These are phyloP conservation scores for Nerophis ophidion DNA, from an alignment of 2,113 vertebrate species.

Conservation along the genomic window DNA sequence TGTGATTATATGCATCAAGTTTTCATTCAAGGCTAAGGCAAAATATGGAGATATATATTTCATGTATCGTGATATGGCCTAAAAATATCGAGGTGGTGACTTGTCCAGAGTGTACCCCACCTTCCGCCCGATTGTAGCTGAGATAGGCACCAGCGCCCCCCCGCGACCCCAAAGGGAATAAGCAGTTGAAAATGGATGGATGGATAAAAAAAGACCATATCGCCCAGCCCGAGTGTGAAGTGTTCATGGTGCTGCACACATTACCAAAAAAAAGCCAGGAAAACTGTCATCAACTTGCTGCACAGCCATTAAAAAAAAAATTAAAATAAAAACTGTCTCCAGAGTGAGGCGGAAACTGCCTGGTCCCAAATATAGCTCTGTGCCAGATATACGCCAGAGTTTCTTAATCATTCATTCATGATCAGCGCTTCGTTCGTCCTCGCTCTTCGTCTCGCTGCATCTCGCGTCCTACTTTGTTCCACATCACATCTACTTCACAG, in stretches of 20 bases:
- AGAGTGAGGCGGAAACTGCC: conserved; percentile 25
- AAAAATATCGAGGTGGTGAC: no score
- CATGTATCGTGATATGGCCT: no score
- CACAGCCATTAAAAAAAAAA: conserved; percentile 2
- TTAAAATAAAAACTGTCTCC: conserved; percentile 1
- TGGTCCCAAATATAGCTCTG: conserved; percentile 24
- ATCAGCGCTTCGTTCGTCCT: conserved; percentile 8
- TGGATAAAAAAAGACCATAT: no score
- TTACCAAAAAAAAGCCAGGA: background rate
- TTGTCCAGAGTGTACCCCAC: no score
- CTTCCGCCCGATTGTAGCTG: no score
- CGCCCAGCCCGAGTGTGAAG: no score
- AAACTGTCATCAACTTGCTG: conserved; percentile 18
- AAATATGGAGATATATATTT: no score
- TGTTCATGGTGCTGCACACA: conserved; percentile 15
- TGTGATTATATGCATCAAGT: no score
- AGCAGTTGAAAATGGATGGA: no score
- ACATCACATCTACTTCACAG: conserved; percentile 31
- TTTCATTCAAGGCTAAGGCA: no score
- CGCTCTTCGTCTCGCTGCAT: background rate
- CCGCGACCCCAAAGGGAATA: no score
- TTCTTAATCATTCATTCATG: conserved; percentile 44
- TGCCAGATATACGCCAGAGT: conserved; percentile 23
- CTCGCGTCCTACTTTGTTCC: conserved; percentile 18
- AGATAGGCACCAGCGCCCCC: no score